These are phyloP conservation scores for Hirundichthys speculiger DNA, from an alignment of 2,113 vertebrate genomes.

Conservation along the genomic window DNA sequence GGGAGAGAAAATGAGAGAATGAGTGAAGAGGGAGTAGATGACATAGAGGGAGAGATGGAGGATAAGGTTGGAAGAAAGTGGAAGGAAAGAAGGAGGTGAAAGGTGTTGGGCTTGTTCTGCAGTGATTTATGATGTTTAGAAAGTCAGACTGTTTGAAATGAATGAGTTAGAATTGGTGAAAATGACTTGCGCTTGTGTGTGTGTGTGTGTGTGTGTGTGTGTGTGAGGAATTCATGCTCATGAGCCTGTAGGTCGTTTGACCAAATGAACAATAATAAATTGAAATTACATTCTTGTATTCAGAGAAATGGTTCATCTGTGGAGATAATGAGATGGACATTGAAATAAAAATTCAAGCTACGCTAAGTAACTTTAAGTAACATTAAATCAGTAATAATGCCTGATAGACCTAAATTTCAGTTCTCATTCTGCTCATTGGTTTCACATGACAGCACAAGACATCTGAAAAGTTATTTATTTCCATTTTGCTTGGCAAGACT, in stretches of 20 bases:
- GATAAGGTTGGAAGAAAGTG: constrained; percentile 51
- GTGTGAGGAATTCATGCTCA: neutral
- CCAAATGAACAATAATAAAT: constrained; percentile 61
- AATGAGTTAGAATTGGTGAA: constrained; percentile 68
- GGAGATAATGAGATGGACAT: neutral
- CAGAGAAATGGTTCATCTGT: constrained; percentile 44
- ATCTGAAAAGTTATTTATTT: constrained; percentile 33
- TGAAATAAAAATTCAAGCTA: constrained; percentile 21
- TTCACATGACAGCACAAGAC: constrained; percentile 24
- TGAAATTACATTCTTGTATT: constrained; percentile 48
- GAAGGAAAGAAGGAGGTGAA: constrained; percentile 55
- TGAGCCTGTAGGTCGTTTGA: constrained; percentile 52
- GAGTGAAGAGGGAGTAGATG: constrained; percentile 57
- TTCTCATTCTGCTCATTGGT: constrained; percentile 27
- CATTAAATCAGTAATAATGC: neutral
- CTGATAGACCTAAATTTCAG: constrained; percentile 24
- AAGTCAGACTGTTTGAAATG: constrained; percentile 65
- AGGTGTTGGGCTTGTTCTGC: constrained; percentile 33
- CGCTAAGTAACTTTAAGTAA: neutral
- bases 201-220: constrained; percentile 1
- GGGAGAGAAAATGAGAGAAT: constrained; percentile 39
- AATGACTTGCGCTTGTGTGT: constrained; percentile 33
- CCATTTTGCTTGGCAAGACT: constrained; percentile 42
- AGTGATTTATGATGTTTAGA: constrained; percentile 78
- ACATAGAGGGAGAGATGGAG: constrained; percentile 58